Percentiles rank a stretch among this genome's conserved stretches.
Conservation (phyloP, 2,797 vertebrate species). For the Melopsittacus undulatus region DNA sequence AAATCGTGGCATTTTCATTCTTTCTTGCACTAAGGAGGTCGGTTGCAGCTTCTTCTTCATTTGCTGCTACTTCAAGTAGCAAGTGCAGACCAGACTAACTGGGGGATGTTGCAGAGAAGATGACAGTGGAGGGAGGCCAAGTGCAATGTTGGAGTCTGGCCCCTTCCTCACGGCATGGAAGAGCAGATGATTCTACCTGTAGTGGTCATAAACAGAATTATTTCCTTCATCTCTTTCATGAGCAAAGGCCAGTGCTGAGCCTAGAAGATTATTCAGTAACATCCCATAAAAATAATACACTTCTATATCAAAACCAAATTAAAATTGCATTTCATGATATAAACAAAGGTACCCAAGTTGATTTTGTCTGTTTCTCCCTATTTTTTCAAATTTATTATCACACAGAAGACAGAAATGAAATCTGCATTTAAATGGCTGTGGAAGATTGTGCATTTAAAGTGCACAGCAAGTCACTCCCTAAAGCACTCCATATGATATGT, state of each 20-base stretch:
- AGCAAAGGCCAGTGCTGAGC: conserved; percentile 32
- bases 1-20: not conserved
- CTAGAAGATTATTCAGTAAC: conserved; percentile 55
- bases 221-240: conserved; percentile 26
- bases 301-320: conserved; percentile 69
- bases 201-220: not conserved
- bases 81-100: not conserved
- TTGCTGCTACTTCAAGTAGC: not conserved
- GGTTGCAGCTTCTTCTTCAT: not conserved
- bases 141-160: too few relatives aligned
- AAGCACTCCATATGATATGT: conserved; percentile 82
- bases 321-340: conserved; percentile 68
- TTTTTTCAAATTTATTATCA: conserved; percentile 71
- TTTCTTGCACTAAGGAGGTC: not conserved
- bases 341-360: conserved; percentile 65
- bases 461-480: conserved; percentile 81
- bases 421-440: conserved; percentile 76
- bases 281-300: conserved; percentile 65
- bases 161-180: too few relatives aligned
- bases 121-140: too few relatives aligned
- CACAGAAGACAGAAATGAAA: conserved; percentile 71
- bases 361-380: conserved; percentile 38
- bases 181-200: too few relatives aligned
- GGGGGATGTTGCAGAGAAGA: too few relatives aligned
- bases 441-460: conserved; percentile 78